Evolutionary conservation across 1,140 invertebrate species (phyloP).

Genomic region (Papilio machaon): DNA sequence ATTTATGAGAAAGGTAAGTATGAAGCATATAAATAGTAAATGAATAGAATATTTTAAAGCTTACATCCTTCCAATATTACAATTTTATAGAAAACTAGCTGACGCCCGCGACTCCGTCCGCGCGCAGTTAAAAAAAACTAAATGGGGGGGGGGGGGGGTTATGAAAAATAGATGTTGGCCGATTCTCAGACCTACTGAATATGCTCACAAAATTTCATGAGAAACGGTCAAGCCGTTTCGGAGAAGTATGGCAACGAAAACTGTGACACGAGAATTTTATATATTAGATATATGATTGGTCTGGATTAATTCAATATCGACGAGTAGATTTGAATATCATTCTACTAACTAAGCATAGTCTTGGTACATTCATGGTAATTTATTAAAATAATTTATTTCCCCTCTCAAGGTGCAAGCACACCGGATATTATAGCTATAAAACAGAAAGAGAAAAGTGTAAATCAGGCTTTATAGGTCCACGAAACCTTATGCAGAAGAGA

Average conservation of each 20-base stretch:
- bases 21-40: not conserved
- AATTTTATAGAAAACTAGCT: not conserved
- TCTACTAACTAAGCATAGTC: not conserved
- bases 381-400: conserved; percentile 14
- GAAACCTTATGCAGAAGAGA: conserved; percentile 32
- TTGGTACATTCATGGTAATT: not conserved
- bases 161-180: no score
- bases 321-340: no score
- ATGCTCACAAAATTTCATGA: no score
- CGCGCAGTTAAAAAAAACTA: no score
- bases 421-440: conserved; percentile 25
- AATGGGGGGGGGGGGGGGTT: no score
- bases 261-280: no score
- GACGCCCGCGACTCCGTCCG: no score
- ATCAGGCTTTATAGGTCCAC: conserved; percentile 22
- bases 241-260: no score
- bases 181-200: no score
- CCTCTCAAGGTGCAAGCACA: not conserved
- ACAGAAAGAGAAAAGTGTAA: conserved; percentile 20
- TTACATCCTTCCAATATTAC: not conserved
- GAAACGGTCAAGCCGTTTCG: no score
- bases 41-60: not conserved
- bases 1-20: conserved; percentile 6
- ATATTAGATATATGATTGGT: not conserved
- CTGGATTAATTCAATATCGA: not conserved